Base-by-base conservation (phyloP, 2,113 vertebrate species). In the Scopus umbretta region DNA sequence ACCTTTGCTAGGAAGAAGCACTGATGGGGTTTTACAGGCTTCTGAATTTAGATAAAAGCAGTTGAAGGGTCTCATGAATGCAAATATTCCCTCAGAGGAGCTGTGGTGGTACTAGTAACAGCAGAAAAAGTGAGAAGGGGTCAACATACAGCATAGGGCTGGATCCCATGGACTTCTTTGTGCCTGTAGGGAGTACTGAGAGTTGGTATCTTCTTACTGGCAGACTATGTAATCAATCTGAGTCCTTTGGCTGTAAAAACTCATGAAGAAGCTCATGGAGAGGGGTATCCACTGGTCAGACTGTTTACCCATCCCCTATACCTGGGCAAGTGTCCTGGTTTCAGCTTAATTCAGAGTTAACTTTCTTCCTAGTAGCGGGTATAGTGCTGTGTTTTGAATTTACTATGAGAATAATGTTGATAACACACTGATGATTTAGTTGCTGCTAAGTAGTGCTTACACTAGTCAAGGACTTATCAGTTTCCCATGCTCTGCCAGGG, bases 161-260 rank as follows among this genome's bases (percentile, higher is more conserved):
- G 59, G 26, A 68, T 94, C 32, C 62, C 13, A 8, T 13, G 38
- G 52, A 71, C 36, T 20, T 84, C 53, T 59, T 18, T 43, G 10
- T 72, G 36, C 42, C 23, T 36, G 19, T 14, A 30, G n/a, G 38
- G 78, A 92, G 40, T 55, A 45, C 15, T 10, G 38, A 9, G 58
- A 13, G 50, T 29, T 86, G 25, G 9, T 59, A 32, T 50, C 38
- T 83, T 67, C 62, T 30, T 47, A 4, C 36, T 22, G 53, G 30
- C 22, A 59, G 29, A 32, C 53, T 30, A 1, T 1, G 2, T 36
- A 8, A 55, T 50, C 40, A 42, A 1, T 38, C 63, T 3, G 10
- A 49, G 23, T 49, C 17, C 50, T 70, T 34, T 21, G 29, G 8
- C 50, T 4, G 1, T 43, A 17, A 78, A 29, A 23, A 9, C 38